Percentiles rank a stretch among this genome's conserved stretches.
phyloP scores from a whole-genome alignment of 2,113 vertebrate genomes.

The Nipponia nippon region DNA sequence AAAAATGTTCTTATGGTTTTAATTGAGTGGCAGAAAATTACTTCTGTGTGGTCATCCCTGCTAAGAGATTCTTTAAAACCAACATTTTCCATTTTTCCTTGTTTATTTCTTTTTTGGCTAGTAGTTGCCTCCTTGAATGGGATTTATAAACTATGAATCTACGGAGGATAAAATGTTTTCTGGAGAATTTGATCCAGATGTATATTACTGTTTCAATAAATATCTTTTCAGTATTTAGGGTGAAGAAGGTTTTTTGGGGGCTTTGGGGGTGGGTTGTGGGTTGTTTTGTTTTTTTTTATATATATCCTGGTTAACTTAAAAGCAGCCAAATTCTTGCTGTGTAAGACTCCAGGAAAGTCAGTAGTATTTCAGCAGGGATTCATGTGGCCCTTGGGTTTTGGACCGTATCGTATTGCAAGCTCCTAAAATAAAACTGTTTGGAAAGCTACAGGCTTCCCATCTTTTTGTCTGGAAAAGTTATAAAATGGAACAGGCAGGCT shows the following conservation, averaged over 20 bases:
- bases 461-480: slow-evolving; percentile 56
- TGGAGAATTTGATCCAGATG: slow-evolving; percentile 24
- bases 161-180: slow-evolving; percentile 33
- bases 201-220: neutral
- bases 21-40: slow-evolving; percentile 26
- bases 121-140: neutral
- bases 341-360: slow-evolving; percentile 1
- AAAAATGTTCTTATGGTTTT: slow-evolving; percentile 42
- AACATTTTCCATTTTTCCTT: slow-evolving; percentile 24
- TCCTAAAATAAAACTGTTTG: slow-evolving; percentile 51
- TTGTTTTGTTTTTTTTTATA: neutral
- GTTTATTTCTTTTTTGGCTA: slow-evolving; percentile 41
- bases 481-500: slow-evolving; percentile 55
- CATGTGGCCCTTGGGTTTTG: slow-evolving; percentile 10
- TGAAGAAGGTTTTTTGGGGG: neutral
- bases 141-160: slow-evolving; percentile 8
- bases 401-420: neutral
- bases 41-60: slow-evolving; percentile 13
- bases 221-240: neutral
- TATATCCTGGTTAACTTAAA: neutral
- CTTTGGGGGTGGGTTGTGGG: too few species aligned
- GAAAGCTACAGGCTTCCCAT: slow-evolving; percentile 40
- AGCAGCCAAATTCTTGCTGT: neutral
- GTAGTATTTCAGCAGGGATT: slow-evolving; percentile 37
- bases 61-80: slow-evolving; percentile 35